Conservation (phyloP, 92 coral and sea anemone species). For the Galaxea fascicularis region DNA sequence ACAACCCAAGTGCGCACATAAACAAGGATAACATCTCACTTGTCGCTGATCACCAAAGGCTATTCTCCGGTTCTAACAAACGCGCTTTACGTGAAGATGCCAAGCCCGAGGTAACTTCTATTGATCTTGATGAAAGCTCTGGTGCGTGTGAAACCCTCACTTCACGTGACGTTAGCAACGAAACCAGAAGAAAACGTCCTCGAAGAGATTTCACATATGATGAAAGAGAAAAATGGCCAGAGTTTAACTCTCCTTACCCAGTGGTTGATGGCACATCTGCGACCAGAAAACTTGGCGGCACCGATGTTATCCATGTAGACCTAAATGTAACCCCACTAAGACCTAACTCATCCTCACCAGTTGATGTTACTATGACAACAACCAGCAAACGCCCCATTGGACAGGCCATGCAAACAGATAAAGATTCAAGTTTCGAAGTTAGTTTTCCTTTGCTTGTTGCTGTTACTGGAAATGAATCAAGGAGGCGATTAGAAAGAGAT, state of each 20-base stretch:
- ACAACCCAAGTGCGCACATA: slow-evolving; percentile 25
- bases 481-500: slow-evolving; percentile 17
- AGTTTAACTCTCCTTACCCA: slow-evolving; percentile 2
- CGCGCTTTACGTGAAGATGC: slow-evolving; percentile 16
- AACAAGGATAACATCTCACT: slow-evolving; percentile 11
- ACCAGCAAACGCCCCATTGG: slow-evolving; percentile 2
- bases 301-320: slow-evolving; percentile 12
- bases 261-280: slow-evolving; percentile 8
- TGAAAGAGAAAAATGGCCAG: slow-evolving; percentile 5
- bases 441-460: not conserved
- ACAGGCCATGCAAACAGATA: not conserved
- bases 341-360: not conserved
- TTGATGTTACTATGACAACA: not conserved
- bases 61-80: slow-evolving; percentile 2
- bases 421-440: not conserved
- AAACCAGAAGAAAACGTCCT: slow-evolving; percentile 20
- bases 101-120: slow-evolving; percentile 21
- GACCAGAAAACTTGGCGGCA: slow-evolving; percentile 8
- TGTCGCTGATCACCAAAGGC: slow-evolving; percentile 5
- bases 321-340: not conserved
- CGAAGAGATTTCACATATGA: slow-evolving; percentile 14
- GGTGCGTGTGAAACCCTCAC: slow-evolving; percentile 21
- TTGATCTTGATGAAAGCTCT: slow-evolving; percentile 27
- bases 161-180: slow-evolving; percentile 19
- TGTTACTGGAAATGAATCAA: slow-evolving; percentile 23